Base-by-base conservation (phyloP, 2,888 invertebrate species). In the Asteroscopus sphinx region DNA sequence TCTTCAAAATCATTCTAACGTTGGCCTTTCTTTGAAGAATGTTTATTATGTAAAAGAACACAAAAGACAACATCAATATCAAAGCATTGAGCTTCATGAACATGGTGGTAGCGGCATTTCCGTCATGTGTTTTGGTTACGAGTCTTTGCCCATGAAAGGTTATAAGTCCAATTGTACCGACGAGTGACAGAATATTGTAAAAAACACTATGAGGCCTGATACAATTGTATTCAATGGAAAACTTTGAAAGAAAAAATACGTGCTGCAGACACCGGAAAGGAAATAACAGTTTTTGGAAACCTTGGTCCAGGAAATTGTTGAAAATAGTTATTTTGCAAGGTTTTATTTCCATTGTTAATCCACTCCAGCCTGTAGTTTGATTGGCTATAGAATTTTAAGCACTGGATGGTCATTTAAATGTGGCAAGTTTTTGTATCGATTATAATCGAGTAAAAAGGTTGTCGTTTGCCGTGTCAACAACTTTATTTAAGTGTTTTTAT, bases 191-290 rank as follows among this genome's bases (percentile, higher is more conserved):
- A 5, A 40, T 1, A 9, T 35, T 44, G 15, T 62, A 63, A n/a
- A 44, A 25, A 0, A 3, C 12, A 16, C 44, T 13, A 17, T 66
- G 67, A 15, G 62, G 67, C 26, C 59, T 48, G 3, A 63, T 32
- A n/a, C 67, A 63, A 32, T 63, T 63, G 15, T 58, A 40, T 3
- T 58, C 30, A 13, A 63, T 40, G 8, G 67, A 44, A 13, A 58
- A 63, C 32, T 25, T 32, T 6, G 62, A 63, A 1, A 40, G 7
- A 9, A 63, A 63, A 7, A 66, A n/a, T 7, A 48, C 0, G 1
- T 58, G 48, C 7, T 40, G 48, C 36, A 45, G 30, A n/a, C 12
- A 58, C 0, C 44, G 39, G 0, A 40, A 40, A 21, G 67, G 48
- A 3, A 66, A 17, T 0, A 66, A 25, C 0, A 44, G 1, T 6